Conservation (phyloP, 2,113 vertebrate species). For the Chloebia gouldiae region DNA sequence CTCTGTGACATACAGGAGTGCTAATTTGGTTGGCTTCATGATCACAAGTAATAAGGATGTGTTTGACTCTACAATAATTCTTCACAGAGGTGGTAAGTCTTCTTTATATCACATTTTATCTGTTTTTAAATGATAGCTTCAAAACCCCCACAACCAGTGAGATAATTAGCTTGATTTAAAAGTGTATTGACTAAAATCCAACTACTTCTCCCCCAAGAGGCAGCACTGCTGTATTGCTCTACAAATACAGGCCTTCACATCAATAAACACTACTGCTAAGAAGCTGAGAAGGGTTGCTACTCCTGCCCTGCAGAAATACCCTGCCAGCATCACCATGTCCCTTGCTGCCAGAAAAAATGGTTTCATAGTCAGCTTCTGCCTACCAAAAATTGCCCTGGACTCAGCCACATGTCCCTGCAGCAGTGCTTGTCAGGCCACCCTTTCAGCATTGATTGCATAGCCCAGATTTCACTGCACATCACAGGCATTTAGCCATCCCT, state of each 20-base stretch:
- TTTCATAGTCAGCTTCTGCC: not conserved
- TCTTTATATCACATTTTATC: not conserved
- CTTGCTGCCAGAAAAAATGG: not conserved
- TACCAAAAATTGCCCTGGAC: not conserved
- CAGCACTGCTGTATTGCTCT: not conserved
- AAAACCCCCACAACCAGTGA: not conserved
- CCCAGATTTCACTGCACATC: not conserved
- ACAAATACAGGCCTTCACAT: not conserved
- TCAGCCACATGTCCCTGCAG: fast-evolving
- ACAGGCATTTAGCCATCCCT: not conserved
- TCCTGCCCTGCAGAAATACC: not conserved
- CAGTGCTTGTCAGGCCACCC: fast-evolving
- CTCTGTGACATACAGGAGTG: not conserved
- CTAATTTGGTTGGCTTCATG: not conserved
- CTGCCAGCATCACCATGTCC: not conserved
- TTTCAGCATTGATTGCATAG: not conserved
- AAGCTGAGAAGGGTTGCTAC: not conserved
- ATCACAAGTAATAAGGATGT: not conserved
- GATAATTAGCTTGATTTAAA: not conserved
- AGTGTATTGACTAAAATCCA: not conserved
- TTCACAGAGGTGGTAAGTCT: not conserved
- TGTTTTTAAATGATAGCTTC: not conserved
- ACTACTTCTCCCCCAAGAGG: not conserved
- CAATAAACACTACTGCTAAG: not conserved
- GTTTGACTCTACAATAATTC: not conserved